These are phyloP conservation scores for Eumacrocentrus americanus DNA, from an alignment of 2,888 invertebrate genomes.

Conservation along the genomic window DNA sequence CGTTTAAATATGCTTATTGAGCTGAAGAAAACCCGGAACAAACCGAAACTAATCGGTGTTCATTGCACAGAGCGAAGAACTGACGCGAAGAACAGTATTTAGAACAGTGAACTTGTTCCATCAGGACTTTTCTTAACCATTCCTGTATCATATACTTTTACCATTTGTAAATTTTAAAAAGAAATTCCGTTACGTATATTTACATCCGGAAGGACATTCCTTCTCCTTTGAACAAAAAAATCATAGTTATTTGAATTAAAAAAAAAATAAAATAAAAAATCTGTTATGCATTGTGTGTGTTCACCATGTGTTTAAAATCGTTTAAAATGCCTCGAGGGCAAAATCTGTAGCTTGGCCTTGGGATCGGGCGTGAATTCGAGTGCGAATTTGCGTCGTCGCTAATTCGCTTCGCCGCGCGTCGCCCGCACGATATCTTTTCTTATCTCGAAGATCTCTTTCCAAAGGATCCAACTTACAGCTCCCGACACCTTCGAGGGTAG, in stretches of 20 bases:
- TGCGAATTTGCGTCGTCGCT: constrained; percentile 37
- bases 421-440: constrained; percentile 17
- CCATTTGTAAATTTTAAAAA: no score
- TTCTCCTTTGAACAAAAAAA: no score
- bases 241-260: no score
- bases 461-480: constrained; percentile 35
- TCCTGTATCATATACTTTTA: no score
- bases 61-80: no score
- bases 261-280: no score
- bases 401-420: constrained; percentile 42
- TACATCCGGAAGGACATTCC: no score
- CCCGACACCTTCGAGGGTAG: constrained; percentile 46
- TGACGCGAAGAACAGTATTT: no score
- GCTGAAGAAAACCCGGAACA: neutral
- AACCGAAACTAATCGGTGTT: neutral
- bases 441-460: constrained; percentile 44
- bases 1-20: neutral
- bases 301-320: neutral
- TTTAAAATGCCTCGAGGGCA: neutral
- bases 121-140: no score
- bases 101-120: no score
- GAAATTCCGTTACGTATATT: no score
- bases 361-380: constrained; percentile 19
- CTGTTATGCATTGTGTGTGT: neutral
- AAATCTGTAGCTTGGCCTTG: constrained; percentile 2